Conservation (phyloP, 2,888 invertebrate genomes). For the Drosophila hamatofila region DNA sequence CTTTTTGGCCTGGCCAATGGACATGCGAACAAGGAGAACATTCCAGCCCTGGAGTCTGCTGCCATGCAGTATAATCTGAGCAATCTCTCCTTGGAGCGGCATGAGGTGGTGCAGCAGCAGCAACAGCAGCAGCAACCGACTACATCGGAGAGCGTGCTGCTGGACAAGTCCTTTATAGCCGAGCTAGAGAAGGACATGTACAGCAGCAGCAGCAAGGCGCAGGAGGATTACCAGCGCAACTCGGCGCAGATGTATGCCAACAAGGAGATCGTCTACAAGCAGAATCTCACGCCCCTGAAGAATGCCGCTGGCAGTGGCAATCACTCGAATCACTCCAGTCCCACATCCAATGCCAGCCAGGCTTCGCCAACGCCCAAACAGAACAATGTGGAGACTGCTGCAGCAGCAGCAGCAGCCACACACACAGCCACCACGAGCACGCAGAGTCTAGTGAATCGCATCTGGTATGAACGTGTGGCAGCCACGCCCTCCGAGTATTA, state of each 20-base stretch:
- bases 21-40: constrained; percentile 80
- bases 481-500: constrained; percentile 78
- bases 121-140: constrained; percentile 15
- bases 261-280: constrained; percentile 82
- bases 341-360: constrained; percentile 58
- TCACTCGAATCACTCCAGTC: constrained; percentile 67
- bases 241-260: constrained; percentile 82
- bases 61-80: constrained; percentile 80
- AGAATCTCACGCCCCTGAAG: constrained; percentile 83
- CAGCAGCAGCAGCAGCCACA: constrained; percentile 40
- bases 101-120: constrained; percentile 23
- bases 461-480: constrained; percentile 86
- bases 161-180: constrained; percentile 88
- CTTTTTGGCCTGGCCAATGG: constrained; percentile 60
- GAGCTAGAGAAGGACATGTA: constrained; percentile 89
- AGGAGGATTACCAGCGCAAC: constrained; percentile 84
- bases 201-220: constrained; percentile 76
- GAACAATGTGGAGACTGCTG: constrained; percentile 77
- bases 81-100: constrained; percentile 77
- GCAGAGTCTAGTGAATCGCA: constrained; percentile 85
- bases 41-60: constrained; percentile 71
- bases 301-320: constrained; percentile 39
- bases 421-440: constrained; percentile 78
- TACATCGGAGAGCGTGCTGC: constrained; percentile 83
- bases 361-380: constrained; percentile 73